These are phyloP conservation scores for Micromussa lordhowensis DNA, from an alignment of 92 coral and sea anemone species.

Conservation along the genomic window DNA sequence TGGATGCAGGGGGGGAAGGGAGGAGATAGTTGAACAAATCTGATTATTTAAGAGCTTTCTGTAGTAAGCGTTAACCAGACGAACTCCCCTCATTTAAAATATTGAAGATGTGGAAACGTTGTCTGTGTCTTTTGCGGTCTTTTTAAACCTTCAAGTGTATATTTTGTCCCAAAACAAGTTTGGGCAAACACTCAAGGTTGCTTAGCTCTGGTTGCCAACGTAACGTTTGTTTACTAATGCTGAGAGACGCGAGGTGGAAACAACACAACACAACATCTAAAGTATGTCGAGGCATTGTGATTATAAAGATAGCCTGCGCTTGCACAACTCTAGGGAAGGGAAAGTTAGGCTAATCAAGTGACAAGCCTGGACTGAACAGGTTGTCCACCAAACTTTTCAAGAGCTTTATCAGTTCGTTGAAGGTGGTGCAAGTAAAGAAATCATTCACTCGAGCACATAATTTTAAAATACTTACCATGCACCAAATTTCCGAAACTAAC, in stretches of 20 bases:
- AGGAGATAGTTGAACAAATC: background rate
- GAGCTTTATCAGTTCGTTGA: too few relatives aligned
- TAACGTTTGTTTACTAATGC: background rate
- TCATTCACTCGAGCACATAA: background rate
- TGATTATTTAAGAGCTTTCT: background rate
- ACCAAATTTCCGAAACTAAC: background rate
- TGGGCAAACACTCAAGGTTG: slow-evolving; percentile 34
- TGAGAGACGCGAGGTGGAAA: background rate
- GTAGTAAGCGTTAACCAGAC: too few relatives aligned
- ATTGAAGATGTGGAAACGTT: slow-evolving; percentile 2
- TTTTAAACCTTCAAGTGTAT: background rate
- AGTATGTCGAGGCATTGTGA: slow-evolving; percentile 1
- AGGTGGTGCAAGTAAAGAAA: background rate
- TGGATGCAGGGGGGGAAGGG: background rate
- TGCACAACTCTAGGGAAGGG: background rate
- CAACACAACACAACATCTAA: background rate
- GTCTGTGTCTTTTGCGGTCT: slow-evolving; percentile 5
- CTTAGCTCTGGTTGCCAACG: slow-evolving; percentile 6
- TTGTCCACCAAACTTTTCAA: background rate
- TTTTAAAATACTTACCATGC: background rate
- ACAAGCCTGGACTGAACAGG: background rate
- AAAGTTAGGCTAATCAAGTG: background rate
- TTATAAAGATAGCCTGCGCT: background rate
- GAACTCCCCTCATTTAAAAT: slow-evolving; percentile 1
- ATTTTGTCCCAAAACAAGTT: slow-evolving; percentile 1